Conservation (phyloP, 2,113 vertebrate genomes). For the Sitta europaea region DNA sequence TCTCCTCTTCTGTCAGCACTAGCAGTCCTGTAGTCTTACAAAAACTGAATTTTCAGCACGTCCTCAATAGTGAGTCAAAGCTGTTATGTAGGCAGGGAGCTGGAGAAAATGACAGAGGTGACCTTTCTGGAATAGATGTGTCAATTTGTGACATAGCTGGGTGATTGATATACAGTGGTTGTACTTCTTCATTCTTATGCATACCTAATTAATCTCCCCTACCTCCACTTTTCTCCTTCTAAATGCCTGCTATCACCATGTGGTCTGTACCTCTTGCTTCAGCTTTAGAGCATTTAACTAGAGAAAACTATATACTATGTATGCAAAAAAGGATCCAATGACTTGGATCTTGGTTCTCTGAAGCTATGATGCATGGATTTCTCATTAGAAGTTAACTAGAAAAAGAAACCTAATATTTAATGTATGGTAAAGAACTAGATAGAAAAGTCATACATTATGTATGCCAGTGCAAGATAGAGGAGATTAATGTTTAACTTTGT, state of each 20-base stretch:
- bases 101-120: neutral
- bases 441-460: neutral
- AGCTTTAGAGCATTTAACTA: neutral
- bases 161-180: neutral
- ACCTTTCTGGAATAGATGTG: neutral
- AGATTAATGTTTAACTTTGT: neutral
- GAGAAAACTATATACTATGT: neutral
- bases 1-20: neutral
- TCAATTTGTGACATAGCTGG: neutral
- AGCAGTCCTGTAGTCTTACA: neutral
- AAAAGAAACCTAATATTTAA: neutral
- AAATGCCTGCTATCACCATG: neutral
- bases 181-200: neutral
- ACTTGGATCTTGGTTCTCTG: neutral
- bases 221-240: neutral
- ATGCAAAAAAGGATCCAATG: neutral
- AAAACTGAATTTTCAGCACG: neutral
- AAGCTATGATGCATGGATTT: neutral
- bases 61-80: neutral
- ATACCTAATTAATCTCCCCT: neutral
- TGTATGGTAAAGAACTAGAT: neutral
- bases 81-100: rapidly evolving
- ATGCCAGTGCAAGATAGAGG: neutral
- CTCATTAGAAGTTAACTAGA: neutral
- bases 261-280: neutral